phyloP scores from a whole-genome alignment of 2,797 vertebrate genomes.

The Odontamblyopus rebecca region DNA sequence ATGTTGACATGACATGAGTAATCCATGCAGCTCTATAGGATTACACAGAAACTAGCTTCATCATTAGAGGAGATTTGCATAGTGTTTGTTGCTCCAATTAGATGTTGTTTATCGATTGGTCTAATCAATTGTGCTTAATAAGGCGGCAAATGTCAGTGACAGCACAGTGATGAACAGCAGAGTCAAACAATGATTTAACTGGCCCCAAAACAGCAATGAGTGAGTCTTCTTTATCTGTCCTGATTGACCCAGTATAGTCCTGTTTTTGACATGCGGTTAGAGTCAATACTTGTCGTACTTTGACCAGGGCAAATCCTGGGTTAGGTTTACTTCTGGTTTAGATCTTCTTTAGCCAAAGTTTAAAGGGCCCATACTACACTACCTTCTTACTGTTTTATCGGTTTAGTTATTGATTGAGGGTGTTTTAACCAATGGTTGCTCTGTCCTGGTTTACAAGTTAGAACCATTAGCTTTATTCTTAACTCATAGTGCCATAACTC shows the following conservation, averaged over 20 bases:
- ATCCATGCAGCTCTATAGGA: not conserved
- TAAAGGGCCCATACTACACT: too few relatives aligned
- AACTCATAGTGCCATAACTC: too few relatives aligned
- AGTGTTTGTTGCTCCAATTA: slow-evolving; percentile 13
- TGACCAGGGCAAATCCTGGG: not conserved
- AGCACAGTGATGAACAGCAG: slow-evolving; percentile 19
- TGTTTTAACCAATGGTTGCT: too few relatives aligned
- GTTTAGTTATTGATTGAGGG: not conserved
- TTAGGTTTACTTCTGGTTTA: not conserved
- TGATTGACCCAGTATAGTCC: not conserved
- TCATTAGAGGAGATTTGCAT: slow-evolving; percentile 3
- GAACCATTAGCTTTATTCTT: too few relatives aligned
- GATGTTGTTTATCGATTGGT: slow-evolving; percentile 22
- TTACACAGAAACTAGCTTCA: not conserved
- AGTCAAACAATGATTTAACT: slow-evolving; percentile 1
- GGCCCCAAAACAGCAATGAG: slow-evolving; percentile 11
- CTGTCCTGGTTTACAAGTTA: not conserved
- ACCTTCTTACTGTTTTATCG: not conserved
- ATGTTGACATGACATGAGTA: not conserved
- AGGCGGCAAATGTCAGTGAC: slow-evolving; percentile 26
- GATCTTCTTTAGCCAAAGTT: not conserved
- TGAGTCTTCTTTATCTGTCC: not conserved
- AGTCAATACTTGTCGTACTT: not conserved
- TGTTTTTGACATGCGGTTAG: not conserved
- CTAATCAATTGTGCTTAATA: slow-evolving; percentile 12